phyloP scores from a whole-genome alignment of 2,113 vertebrate genomes.

The Falco punctatus region DNA sequence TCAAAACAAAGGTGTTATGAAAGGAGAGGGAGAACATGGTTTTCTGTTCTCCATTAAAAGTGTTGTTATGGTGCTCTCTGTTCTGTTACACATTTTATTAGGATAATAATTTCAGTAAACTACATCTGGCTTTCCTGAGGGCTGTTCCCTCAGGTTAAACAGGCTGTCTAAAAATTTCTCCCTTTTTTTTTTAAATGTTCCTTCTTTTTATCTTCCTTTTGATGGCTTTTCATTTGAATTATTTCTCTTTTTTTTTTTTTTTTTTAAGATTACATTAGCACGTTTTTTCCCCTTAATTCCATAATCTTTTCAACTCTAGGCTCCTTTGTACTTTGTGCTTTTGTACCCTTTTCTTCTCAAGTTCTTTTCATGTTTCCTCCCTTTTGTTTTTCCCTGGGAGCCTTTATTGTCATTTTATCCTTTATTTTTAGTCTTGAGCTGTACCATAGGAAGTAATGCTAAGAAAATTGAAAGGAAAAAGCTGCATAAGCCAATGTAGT shows the following conservation, averaged over 20 bases:
- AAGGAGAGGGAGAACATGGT: not conserved
- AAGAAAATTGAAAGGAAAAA: conserved; percentile 59
- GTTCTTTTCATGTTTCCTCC: conserved; percentile 70
- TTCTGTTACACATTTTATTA: conserved; percentile 66
- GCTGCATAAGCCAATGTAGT: not conserved
- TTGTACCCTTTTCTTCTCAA: conserved; percentile 70
- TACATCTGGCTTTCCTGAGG: conserved; percentile 61
- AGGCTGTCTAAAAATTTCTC: conserved; percentile 44
- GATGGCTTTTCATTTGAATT: conserved; percentile 59
- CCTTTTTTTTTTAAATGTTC: not conserved
- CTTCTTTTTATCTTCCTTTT: conserved; percentile 60
- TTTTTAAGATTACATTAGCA: conserved; percentile 66
- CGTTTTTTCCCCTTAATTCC: conserved; percentile 61
- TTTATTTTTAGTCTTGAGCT: conserved; percentile 64
- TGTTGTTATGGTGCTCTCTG: conserved; percentile 32
- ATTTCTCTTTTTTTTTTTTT: conserved; percentile 34
- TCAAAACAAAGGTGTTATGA: conserved; percentile 23
- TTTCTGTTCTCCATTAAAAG: conserved; percentile 39
- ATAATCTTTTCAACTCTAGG: conserved; percentile 66
- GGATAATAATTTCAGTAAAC: conserved; percentile 62
- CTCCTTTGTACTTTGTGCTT: conserved; percentile 67
- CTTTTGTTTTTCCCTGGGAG: conserved; percentile 72
- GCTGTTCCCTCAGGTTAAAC: conserved; percentile 57
- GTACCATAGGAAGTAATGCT: conserved; percentile 60
- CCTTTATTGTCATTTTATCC: conserved; percentile 68